Base-by-base conservation (phyloP, 1,140 invertebrate species). In the Hyphantria cunea region DNA sequence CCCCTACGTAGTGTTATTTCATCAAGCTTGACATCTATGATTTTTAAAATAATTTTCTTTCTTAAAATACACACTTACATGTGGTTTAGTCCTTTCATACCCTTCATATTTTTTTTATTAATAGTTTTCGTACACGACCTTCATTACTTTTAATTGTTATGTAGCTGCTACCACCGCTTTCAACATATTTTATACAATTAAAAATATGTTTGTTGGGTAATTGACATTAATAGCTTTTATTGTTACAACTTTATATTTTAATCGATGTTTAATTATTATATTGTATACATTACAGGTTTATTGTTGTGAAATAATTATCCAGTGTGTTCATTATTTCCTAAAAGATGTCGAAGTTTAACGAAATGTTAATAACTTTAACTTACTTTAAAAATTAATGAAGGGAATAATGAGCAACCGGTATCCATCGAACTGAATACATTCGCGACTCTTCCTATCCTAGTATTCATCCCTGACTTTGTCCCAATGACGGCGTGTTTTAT, bases 401-500 rank as follows among this genome's bases (percentile, higher is more conserved):
- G 10, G 37, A 56, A 61, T 66, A 59, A 60, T 63, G 54, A 54
- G 17, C 56, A 70, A 14, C 49, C 51, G 59, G 52, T 64, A 49
- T n/a, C 67, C 55, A 3, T 59, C 9, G 47, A 62, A 8, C 31
- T 52, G 14, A 56, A 32, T 13, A 42, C 41, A 39, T 53, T 53
- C n/a, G 41, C 25, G 44, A 37, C 34, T 15, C 3, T 53, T 15
- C 52, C 49, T 12, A 9, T 48, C 65, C 51, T 51, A 31, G 47
- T 45, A 41, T 62, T 47, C 44, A 56, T 67, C 61, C 72, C 64
- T 67, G 32, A 62, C 47, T 62, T 37, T 67, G 59, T 67, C 70
- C 74, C 75, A 86, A 79, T 86, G 82, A 84, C 74, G 60, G 76
- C 70, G 76, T 89, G 79, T 90, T 91, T 91, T 81, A 85, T 92